phyloP scores from a whole-genome alignment of 2,113 vertebrate genomes.

The Octodon degus region DNA sequence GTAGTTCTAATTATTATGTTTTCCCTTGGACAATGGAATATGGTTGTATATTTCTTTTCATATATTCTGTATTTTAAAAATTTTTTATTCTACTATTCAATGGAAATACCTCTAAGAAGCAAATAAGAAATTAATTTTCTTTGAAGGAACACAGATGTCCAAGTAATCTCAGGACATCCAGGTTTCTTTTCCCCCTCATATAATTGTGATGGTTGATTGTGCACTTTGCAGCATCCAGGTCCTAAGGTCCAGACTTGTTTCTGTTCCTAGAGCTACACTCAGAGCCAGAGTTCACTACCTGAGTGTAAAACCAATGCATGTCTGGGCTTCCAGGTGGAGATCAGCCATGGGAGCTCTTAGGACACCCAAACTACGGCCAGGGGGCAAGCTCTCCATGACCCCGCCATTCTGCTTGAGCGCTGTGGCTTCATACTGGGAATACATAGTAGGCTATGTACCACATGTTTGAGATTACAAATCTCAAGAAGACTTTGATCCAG shows the following conservation, averaged over 20 bases:
- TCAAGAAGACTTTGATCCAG: neutral
- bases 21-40: neutral
- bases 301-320: neutral
- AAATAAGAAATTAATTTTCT: constrained; percentile 42
- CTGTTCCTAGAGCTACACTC: neutral
- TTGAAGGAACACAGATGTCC: neutral
- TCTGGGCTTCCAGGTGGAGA: neutral
- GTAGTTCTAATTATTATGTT: neutral
- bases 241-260: neutral
- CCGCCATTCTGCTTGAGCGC: neutral
- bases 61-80: neutral
- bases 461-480: neutral
- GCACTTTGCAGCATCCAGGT: neutral
- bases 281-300: neutral
- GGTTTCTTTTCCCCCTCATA: neutral
- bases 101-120: neutral
- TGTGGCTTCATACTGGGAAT: neutral
- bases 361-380: neutral
- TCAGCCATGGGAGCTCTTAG: neutral
- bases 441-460: neutral
- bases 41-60: neutral
- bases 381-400: neutral
- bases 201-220: neutral
- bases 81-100: constrained; percentile 6
- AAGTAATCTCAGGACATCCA: neutral